Base-by-base conservation (phyloP, 2,888 invertebrate species). In the Drosophila acutilabella region DNA sequence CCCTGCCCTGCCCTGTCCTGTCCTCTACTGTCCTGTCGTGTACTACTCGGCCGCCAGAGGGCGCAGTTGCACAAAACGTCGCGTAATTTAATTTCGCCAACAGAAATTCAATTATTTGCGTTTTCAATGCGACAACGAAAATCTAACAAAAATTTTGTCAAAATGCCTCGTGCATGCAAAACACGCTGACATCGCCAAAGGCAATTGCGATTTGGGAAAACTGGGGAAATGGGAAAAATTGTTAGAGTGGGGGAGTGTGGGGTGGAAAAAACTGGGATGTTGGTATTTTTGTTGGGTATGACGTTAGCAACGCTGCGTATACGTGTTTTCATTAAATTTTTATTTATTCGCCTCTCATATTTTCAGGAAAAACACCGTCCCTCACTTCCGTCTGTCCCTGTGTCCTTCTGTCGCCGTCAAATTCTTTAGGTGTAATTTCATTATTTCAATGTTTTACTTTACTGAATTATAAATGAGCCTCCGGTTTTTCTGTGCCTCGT, bases 381-480 rank as follows among this genome's bases (percentile, higher is more conserved):
- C 13, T 36, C 13, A 8, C 30, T 40, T 53, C 26, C 13, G 45
- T 11, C 64, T 26, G 57, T 48, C 54, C 60, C 41, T 48, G 23
- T 30, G 44, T 38, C 20, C 26, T 45, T 38, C 20, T 44, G 47
- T 52, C 48, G 75, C 66, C 70, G 62, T 67, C 78, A 64, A 72
- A 85, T 84, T 83, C 86, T 81, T 85, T 73, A 78, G 80, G 82
- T 80, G 86, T 85, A 85, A 85, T 86, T 85, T 85, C 81, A 85
- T 85, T 85, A 85, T 81, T 85, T 86, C 81, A 86, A 85, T 85
- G 84, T 85, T 85, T 85, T 85, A 85, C 86, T 85, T 85, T 78
- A 62, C 84, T 85, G 84, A 86, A 85, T 85, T 86, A 86, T 85
- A 80, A 85, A 85, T 85, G 84, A 85, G 83, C 71, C 71, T 57